Conservation (phyloP, 2,888 invertebrate species). For the Rhagium mordax region DNA sequence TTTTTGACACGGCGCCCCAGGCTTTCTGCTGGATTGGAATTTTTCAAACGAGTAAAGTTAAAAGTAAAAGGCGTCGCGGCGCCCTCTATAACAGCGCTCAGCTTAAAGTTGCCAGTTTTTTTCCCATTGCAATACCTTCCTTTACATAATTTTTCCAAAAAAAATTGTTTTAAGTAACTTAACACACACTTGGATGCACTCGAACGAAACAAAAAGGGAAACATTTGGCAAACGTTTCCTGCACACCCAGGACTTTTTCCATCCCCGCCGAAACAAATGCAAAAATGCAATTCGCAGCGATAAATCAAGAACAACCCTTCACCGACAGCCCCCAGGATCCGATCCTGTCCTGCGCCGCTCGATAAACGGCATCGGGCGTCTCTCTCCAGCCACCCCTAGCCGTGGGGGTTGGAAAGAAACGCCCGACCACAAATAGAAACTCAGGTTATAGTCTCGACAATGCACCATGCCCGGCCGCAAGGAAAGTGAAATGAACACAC, state of each 20-base stretch:
- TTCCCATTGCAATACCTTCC: no score
- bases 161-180: no score
- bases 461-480: not conserved
- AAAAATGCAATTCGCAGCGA: conserved; percentile 4
- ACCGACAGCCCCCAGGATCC: conserved; percentile 14
- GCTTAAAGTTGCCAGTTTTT: no score
- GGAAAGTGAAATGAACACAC: not conserved
- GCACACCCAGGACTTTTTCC: not conserved
- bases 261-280: not conserved
- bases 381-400: not conserved
- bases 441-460: not conserved
- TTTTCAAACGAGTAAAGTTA: no score
- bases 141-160: no score
- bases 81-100: no score
- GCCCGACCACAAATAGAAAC: not conserved
- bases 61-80: no score
- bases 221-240: no score
- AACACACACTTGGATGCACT: no score
- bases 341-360: conserved; percentile 20
- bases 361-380: conserved; percentile 15
- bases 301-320: conserved; percentile 12
- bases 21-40: no score
- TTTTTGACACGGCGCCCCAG: no score
- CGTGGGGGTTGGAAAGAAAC: conserved; percentile 5
- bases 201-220: no score